Evolutionary conservation across 2,888 invertebrate species (phyloP), one percentile per base, ranked within the genome.

Genomic region (Lasioglossum morio): DNA sequence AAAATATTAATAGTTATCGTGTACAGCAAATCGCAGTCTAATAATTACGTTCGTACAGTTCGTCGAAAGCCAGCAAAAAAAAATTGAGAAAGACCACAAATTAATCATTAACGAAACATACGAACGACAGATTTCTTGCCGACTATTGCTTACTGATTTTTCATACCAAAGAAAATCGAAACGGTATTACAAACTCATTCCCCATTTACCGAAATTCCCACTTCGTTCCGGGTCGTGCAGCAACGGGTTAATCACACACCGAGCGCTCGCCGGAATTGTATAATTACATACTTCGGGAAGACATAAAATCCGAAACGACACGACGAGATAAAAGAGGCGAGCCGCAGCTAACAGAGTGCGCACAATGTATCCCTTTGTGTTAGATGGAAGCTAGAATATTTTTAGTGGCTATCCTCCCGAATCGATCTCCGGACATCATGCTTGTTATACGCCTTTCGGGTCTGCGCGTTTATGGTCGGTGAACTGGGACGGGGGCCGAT

Each of bases 401-500:
- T 85, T 80, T 57, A 63, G n/a, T 37, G 60, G 73, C 77, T 1
- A 85, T 77, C 76, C 34, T 74, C 72, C 27, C 66, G 69, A 82
- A 85, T 88, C 85, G 72, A 77, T 46, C 82, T 82, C 46, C 30
- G 70, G 72, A 80, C 74, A 82, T 81, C 81, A 79, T 79, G 60
- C 77, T 79, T 66, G 73, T 87, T 89, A 81, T 79, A 87, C 72
- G 75, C 84, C 81, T 76, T 48, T 87, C 43, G 46, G 77, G 77
- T 60, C 89, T 43, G 72, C 85, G 73, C 77, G 85, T 89, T 89
- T 88, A 88, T 88, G 77, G 89, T 76, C 82, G 69, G 53, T 48
- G 81, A 81, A 77, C 66, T 30, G 60, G 90, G 84, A 88, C 72
- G n/a, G 87, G 86, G 79, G n/a, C 79, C 85, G 87, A 89, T 88